Conservation (phyloP, 2,888 invertebrate species). For the Beris morrisii region DNA sequence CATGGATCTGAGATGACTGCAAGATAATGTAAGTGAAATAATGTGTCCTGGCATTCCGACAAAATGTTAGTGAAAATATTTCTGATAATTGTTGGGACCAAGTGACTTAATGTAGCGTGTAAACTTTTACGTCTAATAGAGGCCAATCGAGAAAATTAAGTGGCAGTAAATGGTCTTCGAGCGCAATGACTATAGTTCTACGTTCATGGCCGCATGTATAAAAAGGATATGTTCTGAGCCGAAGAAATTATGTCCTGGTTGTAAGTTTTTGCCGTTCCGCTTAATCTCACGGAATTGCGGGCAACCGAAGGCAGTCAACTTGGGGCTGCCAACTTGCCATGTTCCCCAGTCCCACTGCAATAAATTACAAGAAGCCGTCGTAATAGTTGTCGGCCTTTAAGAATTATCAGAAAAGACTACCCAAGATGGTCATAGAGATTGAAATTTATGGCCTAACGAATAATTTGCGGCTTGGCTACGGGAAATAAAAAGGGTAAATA, state of each 20-base stretch:
- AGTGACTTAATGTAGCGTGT: slow-evolving; percentile 18
- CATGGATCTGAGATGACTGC: no score
- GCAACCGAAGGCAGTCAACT: background rate
- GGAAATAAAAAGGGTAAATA: no score
- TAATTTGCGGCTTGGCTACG: background rate
- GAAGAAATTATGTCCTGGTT: slow-evolving; percentile 7
- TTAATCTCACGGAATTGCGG: slow-evolving; percentile 5
- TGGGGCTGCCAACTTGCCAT: slow-evolving; percentile 11
- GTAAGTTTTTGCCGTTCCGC: slow-evolving; percentile 16
- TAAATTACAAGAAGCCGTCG: background rate
- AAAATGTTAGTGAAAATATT: no score
- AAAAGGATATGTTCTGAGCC: background rate
- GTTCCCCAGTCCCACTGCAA: background rate
- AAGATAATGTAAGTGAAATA: no score
- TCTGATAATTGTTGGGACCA: slow-evolving; percentile 8
- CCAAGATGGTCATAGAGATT: background rate
- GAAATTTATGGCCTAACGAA: slow-evolving; percentile 8
- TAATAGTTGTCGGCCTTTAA: background rate
- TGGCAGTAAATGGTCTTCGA: no score
- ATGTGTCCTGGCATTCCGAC: no score
- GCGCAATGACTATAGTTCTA: no score
- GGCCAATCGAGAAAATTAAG: no score
- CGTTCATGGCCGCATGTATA: no score
- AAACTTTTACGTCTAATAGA: slow-evolving; percentile 2
- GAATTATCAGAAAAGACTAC: slow-evolving; percentile 1